Evolutionary conservation across 64 coral and sea anemone species (phyloP), one percentile per base, ranked within the genome.

Genomic region (Pachyseris speciosa): DNA sequence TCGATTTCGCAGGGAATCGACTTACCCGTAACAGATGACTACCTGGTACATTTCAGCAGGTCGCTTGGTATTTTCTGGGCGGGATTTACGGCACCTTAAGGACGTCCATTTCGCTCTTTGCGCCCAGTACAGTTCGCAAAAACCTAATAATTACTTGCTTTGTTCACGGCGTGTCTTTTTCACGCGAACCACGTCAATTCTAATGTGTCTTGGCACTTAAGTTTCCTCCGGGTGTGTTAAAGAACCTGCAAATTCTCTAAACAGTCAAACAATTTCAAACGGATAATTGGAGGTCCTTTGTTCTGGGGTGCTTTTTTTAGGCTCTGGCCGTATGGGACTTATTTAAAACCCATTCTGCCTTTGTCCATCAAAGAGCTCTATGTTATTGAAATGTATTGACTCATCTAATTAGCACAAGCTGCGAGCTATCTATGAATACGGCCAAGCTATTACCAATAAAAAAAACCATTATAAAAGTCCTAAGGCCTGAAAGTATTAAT

Each of bases 311-410:
- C 70, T 53, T 15, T 55, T 58, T 72, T 57, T 16, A 17, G 22
- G 34, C 12, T 29, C 17, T 16, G 3, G 66, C 85, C 48, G 42
- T 27, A 68, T 93, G 85, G 41, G 64, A 86, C 86, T 93, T 87
- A 49, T 70, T 67, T 81, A 87, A n/a, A n/a, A 81, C 60, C 19
- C 36, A 44, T 67, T 80, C 79, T 7, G 13, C 33, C 24, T 48
- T 87, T 93, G 91, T 81, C 71, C 25, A 7, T 37, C 30, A 63
- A 66, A 87, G 63, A 81, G 74, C 78, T 64, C 44, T 44, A 40
- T 60, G 74, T 87, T 93, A 80, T 93, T 93, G 74, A 80, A 86
- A 81, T 88, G 77, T 87, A 88, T 68, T 93, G 64, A 93, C 74
- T 72, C 32, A 31, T 73, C 63, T 88, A 81, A 93, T 93, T 88